These are phyloP conservation scores for Platysteira castanea DNA, from an alignment of 2,113 vertebrate genomes.

Conservation along the genomic window DNA sequence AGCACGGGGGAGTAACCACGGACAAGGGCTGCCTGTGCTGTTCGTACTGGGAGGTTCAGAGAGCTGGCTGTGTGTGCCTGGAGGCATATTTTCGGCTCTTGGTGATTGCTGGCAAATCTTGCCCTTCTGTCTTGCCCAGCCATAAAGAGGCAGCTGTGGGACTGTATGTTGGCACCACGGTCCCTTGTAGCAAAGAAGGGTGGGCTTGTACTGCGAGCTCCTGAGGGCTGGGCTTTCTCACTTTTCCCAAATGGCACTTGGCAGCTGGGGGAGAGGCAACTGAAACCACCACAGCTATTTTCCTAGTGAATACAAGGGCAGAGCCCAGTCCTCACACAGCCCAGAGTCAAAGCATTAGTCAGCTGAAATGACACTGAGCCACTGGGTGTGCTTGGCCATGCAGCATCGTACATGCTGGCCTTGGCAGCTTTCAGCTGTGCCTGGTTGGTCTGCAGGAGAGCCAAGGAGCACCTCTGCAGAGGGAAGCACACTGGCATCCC, in stretches of 20 bases:
- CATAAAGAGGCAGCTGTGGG: background rate
- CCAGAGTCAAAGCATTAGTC: background rate
- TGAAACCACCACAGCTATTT: background rate
- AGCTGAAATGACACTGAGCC: background rate
- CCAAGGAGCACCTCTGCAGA: background rate
- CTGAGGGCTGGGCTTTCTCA: background rate
- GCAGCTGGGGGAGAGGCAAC: background rate
- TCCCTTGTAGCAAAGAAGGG: background rate
- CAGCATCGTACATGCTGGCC: rapidly evolving
- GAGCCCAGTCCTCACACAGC: background rate
- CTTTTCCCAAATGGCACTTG: background rate
- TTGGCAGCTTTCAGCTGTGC: background rate
- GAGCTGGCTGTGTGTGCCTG: background rate
- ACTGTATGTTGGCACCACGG: background rate
- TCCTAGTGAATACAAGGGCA: background rate
- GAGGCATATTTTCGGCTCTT: background rate
- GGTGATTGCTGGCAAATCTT: background rate
- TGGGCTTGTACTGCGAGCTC: background rate
- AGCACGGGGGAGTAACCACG: background rate
- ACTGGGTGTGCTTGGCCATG: background rate
- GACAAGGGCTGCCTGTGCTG: background rate
- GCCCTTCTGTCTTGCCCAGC: background rate
- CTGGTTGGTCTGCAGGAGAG: background rate
- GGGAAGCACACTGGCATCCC: background rate
- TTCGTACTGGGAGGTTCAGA: background rate